Evolutionary conservation across 2,113 vertebrate species (phyloP), one percentile per base, ranked within the genome.

Genomic region (Ardeotis arabs): DNA sequence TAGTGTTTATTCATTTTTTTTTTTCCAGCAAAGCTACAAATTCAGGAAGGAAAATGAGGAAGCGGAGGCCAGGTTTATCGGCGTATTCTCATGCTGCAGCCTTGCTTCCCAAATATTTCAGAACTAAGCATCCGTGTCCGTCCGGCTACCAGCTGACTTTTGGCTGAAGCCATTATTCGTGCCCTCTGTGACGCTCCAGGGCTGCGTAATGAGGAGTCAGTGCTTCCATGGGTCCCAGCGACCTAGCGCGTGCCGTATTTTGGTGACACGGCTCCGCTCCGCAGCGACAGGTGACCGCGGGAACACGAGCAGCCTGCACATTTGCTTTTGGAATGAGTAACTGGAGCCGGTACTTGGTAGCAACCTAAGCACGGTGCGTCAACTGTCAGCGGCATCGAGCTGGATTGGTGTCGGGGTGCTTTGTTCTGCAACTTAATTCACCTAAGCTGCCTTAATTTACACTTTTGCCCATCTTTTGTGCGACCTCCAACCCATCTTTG

Each of bases 171-270:
- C 70, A 20, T 55, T 96, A 72, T 59, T 70, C 5, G 6, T 94
- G 92, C 49, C 58, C 72, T 90, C 83, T 76, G 9, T 90, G 67
- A 95, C 35, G 77, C 56, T 84, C 74, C 9, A 55, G 95, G 95
- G 94, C 92, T 96, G 29, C 87, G 85, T 89, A 67, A 86, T 73
- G 90, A 92, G 96, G 84, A 89, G 66, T 78, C 33, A 80, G 91
- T 68, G 55, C 73, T 86, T 77, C 59, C 27, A 45, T 60, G 70
- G 89, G 76, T 96, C 62, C 77, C 72, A 49, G 28, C 39, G 37
- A 13, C 81, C 67, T 90, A 3, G 58, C 5, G 0, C 24, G 37
- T 78, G 60, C 68, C 2, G 2, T 41, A 12, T 29, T 58, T n/a
- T 50, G 35, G 52, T 7, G 59, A 15, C 33, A 16, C 41, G 11